Base-by-base conservation (phyloP, 2,113 vertebrate species). In the Ophthalmolycus amberensis region DNA sequence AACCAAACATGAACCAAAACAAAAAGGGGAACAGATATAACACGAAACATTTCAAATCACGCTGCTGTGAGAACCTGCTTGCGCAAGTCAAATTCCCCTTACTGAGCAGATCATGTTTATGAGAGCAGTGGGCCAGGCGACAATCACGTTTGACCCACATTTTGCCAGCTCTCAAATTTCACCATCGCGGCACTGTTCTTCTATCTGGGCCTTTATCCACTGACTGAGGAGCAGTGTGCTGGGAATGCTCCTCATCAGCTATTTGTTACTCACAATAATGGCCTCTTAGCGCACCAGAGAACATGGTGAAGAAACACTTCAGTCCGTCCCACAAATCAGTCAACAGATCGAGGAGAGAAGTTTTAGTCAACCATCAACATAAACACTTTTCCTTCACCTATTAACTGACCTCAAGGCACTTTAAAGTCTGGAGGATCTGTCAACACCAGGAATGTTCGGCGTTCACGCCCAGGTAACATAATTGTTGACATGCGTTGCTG, bases 101-200 rank as follows among this genome's bases (percentile, higher is more conserved):
- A 22, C 63, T 29, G 67, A 86, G 86, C 64, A 27, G 85, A 67
- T 88, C 46, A 84, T 83, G 86, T 92, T 89, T 80, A 90, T 80
- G 84, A 74, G 88, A 88, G 87, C 79, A 77, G 69, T 22, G 59
- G 84, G 85, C 90, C 79, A 82, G 66, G 77, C 85, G 60, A 94
- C 87, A 82, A 86, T 93, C 87, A 91, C 77, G 73, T 92, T 88
- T 95, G 93, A 93, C 92, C 94, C 89, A 93, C 89, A 93, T 95
- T 93, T 90, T 78, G 73, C 52, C 84, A 60, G 87, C 80, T 90
- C 89, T 93, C 91, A 91, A 78, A 91, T 91, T 88, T 82, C 91
- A 89, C 67, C 79, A 64, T 16, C 65, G 70, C 82, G 62, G 73
- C 77, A 70, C 81, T 37, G 54, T 83, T 82, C 40, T 46, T 75